Evolutionary conservation across 1,140 invertebrate species (phyloP).

Genomic region (Polypedilum vanderplanki): DNA sequence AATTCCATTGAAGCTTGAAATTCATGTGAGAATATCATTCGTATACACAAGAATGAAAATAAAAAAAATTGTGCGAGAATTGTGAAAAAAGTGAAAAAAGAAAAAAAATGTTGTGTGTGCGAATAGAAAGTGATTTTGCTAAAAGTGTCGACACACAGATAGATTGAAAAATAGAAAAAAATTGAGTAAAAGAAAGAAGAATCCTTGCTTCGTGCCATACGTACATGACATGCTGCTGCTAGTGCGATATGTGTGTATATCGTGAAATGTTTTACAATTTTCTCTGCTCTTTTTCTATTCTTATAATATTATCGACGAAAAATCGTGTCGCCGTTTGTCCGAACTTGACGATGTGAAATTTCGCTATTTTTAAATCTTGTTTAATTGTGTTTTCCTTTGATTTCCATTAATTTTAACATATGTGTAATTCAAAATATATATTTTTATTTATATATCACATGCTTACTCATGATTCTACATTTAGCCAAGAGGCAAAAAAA

Average conservation of each 20-base stretch:
- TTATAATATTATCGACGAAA: slow-evolving; percentile 6
- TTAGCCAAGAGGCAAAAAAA: background rate
- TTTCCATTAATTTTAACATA: slow-evolving; percentile 14
- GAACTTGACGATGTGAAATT: slow-evolving; percentile 12
- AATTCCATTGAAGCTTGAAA: background rate
- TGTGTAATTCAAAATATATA: slow-evolving; percentile 25
- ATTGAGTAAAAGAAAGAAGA: background rate
- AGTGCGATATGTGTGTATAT: background rate
- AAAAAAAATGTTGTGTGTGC: background rate
- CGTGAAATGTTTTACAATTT: background rate
- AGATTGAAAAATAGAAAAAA: slow-evolving; percentile 1
- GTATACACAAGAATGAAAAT: too few species aligned
- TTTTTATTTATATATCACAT: background rate
- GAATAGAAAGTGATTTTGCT: slow-evolving; percentile 12
- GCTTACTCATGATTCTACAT: slow-evolving; percentile 22
- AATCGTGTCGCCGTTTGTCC: background rate
- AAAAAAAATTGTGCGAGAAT: too few species aligned
- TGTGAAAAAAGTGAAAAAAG: background rate
- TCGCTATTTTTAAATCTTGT: slow-evolving; percentile 22
- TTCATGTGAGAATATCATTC: background rate
- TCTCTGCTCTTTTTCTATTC: background rate
- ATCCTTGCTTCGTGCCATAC: background rate
- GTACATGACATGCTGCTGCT: background rate
- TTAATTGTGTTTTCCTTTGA: slow-evolving; percentile 11
- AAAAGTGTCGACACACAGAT: slow-evolving; percentile 16